Conservation (phyloP, 1,140 invertebrate genomes). For the Gonatopus flavifemur region DNA sequence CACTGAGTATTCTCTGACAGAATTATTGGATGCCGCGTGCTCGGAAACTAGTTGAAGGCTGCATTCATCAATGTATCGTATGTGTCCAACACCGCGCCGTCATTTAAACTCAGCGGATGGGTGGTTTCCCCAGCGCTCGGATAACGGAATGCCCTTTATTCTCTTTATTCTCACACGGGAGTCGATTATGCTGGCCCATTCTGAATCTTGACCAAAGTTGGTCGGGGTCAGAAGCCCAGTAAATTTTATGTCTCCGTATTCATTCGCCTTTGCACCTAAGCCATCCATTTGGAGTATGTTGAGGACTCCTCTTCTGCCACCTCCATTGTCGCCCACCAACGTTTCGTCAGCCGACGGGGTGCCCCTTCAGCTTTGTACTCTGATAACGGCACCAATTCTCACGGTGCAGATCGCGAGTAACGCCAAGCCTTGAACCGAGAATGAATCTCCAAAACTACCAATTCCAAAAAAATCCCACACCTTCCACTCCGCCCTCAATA, state of each 20-base stretch:
- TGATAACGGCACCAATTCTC: neutral
- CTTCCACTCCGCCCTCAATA: no score
- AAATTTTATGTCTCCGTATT: neutral
- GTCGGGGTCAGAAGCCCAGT: neutral
- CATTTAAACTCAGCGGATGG: constrained; percentile 40
- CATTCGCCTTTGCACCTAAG: no score
- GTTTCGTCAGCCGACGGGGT: neutral
- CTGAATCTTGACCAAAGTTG: no score
- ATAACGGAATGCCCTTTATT: constrained; percentile 29
- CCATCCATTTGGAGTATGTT: no score
- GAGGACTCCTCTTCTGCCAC: neutral
- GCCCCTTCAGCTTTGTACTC: neutral
- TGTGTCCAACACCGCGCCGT: constrained; percentile 24
- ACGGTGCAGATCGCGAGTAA: no score
- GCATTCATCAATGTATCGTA: no score
- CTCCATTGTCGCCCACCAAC: neutral
- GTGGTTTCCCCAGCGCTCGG: constrained; percentile 33
- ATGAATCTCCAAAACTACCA: no score
- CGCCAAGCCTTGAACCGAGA: neutral
- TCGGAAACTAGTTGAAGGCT: constrained; percentile 16
- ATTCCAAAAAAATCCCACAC: no score
- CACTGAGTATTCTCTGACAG: no score
- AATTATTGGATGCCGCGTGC: constrained; percentile 28
- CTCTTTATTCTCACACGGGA: neutral
- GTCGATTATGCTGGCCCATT: constrained; percentile 10